Percentiles rank a stretch among this genome's conserved stretches.
These are phyloP conservation scores for Sminthurinus aureus DNA, from an alignment of 2,888 invertebrate species.

Conservation along the genomic window DNA sequence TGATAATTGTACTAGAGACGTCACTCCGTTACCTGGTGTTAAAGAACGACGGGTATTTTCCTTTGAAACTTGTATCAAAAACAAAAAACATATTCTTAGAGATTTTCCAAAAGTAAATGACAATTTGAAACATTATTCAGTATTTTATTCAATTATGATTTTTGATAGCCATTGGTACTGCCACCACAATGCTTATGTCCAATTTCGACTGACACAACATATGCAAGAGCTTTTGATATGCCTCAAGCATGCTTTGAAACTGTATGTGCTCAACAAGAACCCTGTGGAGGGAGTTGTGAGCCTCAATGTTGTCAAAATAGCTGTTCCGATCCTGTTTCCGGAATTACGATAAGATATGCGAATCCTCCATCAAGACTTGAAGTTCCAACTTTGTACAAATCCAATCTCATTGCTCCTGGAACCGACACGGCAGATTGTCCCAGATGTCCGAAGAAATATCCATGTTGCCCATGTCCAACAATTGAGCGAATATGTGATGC, in stretches of 20 bases:
- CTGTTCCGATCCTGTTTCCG: slow-evolving; percentile 33
- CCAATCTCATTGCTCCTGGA: slow-evolving; percentile 54
- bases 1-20: neutral
- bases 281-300: slow-evolving; percentile 49
- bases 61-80: neutral
- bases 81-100: neutral
- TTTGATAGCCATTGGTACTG: slow-evolving; percentile 47
- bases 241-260: slow-evolving; percentile 50
- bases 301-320: slow-evolving; percentile 44
- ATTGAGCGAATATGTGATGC: slow-evolving; percentile 52
- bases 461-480: slow-evolving; percentile 57
- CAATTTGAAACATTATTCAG: neutral
- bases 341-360: slow-evolving; percentile 49
- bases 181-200: slow-evolving; percentile 56
- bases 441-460: slow-evolving; percentile 52
- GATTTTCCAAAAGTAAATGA: neutral
- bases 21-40: slow-evolving; percentile 46
- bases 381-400: slow-evolving; percentile 49
- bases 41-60: slow-evolving; percentile 45
- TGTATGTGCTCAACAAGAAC: slow-evolving; percentile 51
- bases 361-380: slow-evolving; percentile 30
- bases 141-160: neutral
- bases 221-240: slow-evolving; percentile 56
- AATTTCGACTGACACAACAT: slow-evolving; percentile 57
- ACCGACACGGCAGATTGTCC: slow-evolving; percentile 57